Evolutionary conservation across 2,113 vertebrate genomes (phyloP).

Genomic region (Heterotilapia buettikoferi): DNA sequence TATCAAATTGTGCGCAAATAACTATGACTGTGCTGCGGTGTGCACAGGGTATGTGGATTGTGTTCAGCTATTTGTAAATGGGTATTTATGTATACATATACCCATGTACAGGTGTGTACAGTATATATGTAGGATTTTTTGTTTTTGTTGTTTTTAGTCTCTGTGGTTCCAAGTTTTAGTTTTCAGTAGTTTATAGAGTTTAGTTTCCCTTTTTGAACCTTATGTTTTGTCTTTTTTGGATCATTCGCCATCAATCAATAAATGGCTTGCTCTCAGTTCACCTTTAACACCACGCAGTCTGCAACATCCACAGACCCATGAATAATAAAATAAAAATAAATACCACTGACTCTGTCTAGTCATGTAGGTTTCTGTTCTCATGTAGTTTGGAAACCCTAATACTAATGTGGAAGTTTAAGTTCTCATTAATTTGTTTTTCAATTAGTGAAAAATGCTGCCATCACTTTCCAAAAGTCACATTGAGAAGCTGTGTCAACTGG

Average conservation of each 20-base stretch:
- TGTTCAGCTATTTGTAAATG: neutral
- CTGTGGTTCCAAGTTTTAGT: neutral
- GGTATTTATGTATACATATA: neutral
- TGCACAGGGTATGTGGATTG: neutral
- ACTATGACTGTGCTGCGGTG: neutral
- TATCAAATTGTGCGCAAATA: neutral
- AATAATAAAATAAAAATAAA: neutral
- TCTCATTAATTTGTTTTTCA: neutral
- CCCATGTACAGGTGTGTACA: neutral
- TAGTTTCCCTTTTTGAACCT: neutral
- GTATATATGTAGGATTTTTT: neutral
- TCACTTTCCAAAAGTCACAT: neutral
- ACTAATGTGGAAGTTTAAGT: neutral
- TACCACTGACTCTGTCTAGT: neutral
- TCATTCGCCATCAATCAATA: neutral
- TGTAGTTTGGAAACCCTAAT: neutral
- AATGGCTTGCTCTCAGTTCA: neutral
- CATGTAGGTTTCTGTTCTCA: neutral
- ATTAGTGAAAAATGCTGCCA: fast-evolving
- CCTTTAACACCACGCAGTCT: neutral
- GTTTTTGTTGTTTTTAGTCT: neutral
- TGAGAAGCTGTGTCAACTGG: neutral
- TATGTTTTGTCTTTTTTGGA: neutral
- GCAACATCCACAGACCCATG: neutral
- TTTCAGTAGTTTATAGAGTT: neutral